A percentile compares a stretch with the other conserved stretches of the same genome.
Conservation (phyloP, 2,113 vertebrate species). For the Perca fluviatilis region DNA sequence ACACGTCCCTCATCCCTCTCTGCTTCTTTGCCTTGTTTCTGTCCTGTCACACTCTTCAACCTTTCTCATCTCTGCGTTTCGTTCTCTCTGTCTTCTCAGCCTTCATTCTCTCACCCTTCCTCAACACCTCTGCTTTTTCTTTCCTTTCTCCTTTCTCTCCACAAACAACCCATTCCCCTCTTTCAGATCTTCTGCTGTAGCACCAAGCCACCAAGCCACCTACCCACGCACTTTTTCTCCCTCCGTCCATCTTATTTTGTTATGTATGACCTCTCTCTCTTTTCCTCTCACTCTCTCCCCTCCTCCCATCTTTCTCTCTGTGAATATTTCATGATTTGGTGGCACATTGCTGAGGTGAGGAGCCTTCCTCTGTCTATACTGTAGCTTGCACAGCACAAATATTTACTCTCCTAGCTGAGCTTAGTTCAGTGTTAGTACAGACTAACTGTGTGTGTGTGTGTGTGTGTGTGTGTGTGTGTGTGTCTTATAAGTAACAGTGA, state of each 20-base stretch:
- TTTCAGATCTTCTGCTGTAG: conserved; percentile 56
- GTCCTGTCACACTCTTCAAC: conserved; percentile 48
- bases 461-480: conserved; percentile 33
- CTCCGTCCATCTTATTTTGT: conserved; percentile 61
- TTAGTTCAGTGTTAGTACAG: conserved; percentile 68
- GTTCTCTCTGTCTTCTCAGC: conserved; percentile 11
- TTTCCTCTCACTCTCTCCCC: conserved; percentile 24
- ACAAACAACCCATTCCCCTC: conserved; percentile 57
- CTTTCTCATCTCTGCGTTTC: conserved; percentile 30
- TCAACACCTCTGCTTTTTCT: conserved; percentile 39
- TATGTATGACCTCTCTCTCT: conserved; percentile 66
- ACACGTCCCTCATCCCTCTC: conserved; percentile 20
- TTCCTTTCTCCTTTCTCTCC: conserved; percentile 37
- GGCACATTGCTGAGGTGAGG: conserved; percentile 82
- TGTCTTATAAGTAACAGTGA: conserved; percentile 87
- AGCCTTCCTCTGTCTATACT: conserved; percentile 87
- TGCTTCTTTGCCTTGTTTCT: conserved; percentile 28
- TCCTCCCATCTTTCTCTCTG: conserved; percentile 54
- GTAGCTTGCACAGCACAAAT: conserved; percentile 92
- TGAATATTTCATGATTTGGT: conserved; percentile 97
- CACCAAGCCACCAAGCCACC: conserved; percentile 45
- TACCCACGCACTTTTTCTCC: conserved; percentile 50
- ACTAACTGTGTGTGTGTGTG: conserved; percentile 34
- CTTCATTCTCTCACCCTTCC: conserved; percentile 44
- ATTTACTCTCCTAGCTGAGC: conserved; percentile 89